Evolutionary conservation across 2,888 invertebrate genomes (phyloP), one percentile per base, ranked within the genome.

Genomic region (Brenthis ino): DNA sequence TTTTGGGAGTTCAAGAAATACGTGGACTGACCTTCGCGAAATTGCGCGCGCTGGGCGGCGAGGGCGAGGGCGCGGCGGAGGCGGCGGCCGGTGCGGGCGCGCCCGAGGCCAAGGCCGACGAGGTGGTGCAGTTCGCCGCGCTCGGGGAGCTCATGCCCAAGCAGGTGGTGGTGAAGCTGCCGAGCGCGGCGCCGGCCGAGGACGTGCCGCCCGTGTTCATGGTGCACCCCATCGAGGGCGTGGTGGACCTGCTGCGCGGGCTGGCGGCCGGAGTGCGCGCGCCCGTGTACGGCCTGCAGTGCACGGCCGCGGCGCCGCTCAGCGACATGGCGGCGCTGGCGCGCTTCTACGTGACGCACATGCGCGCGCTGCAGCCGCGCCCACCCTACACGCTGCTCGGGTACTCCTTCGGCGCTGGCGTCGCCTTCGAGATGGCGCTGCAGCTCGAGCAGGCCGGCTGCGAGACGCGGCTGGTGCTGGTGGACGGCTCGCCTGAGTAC

Each of bases 381-480:
- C 97, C 98, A 72, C 98, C 99, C 3, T 99, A 98, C 93, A 95
- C 95, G 64, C 91, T 99, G 74, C 95, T 97, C 57, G 99, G 99
- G 2, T 99, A 99, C 91, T 99, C 99, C 0, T 99, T 97, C 88
- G 99, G 99, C 72, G 97, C 98, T 55, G 95, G 96, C 77, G 96
- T 99, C 50, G 98, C 98, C 20, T 97, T 98, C 85, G 99, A 99
- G 93, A 99, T 99, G 96, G 97, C 97, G 37, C 90, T 96, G 48
- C 96, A 97, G 84, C 91, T 99, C 66, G 97, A 98, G 83, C 89
- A 93, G 85, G 86, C 80, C 48, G 94, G 94, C 3, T 94, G 95
- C 80, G 87, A 83, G 73, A 93, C 94, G 47, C 93, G 94, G 60
- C 90, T 98, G 51, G 94, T 97, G 76, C 94, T 99, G 77, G 93